Evolutionary conservation across 2,888 invertebrate genomes (phyloP).

Genomic region (Beris chalybata): DNA sequence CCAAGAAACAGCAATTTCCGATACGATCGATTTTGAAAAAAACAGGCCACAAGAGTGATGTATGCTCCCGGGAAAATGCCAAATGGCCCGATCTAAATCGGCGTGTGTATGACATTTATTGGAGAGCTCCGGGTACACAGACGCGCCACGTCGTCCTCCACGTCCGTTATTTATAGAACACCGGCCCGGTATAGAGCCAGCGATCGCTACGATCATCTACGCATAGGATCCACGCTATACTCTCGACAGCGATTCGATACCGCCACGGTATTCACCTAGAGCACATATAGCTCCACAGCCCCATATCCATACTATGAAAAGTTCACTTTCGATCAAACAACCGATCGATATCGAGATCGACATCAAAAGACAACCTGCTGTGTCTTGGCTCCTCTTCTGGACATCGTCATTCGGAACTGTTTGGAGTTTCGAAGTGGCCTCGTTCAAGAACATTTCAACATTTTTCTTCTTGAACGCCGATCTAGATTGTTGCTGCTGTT

Average conservation of each 20-base stretch:
- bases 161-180: constrained; percentile 17
- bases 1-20: background rate
- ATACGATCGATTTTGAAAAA: background rate
- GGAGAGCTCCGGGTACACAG: constrained; percentile 5
- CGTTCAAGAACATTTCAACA: constrained; percentile 5
- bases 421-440: constrained; percentile 26
- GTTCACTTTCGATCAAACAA: constrained; percentile 17
- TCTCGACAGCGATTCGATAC: background rate
- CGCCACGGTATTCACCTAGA: no score
- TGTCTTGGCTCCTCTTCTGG: constrained; percentile 29
- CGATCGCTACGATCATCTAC: background rate
- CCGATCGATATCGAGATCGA: constrained; percentile 6
- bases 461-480: constrained; percentile 14
- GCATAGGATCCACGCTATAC: background rate
- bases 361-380: constrained; percentile 35
- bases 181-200: background rate
- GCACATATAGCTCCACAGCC: no score
- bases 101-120: constrained; percentile 25
- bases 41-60: constrained; percentile 5
- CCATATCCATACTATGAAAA: background rate
- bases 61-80: constrained; percentile 10
- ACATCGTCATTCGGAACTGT: constrained; percentile 30
- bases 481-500: constrained; percentile 2
- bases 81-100: constrained; percentile 29
- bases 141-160: constrained; percentile 13